These are phyloP conservation scores for Nilaparvata lugens DNA, from an alignment of 1,140 invertebrate genomes.

Conservation along the genomic window DNA sequence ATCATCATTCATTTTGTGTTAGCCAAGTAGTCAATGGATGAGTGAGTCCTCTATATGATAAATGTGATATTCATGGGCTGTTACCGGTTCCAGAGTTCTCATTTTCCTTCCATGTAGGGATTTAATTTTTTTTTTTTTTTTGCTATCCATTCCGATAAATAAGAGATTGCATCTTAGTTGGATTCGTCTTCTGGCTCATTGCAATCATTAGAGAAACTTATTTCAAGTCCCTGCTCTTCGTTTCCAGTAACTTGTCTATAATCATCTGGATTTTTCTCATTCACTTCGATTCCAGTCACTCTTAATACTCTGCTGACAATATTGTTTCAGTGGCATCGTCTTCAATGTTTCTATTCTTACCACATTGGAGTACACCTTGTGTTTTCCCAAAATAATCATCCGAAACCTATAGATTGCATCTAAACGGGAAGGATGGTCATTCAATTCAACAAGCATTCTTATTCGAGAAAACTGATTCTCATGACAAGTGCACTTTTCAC, in stretches of 20 bases:
- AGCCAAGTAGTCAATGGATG: too few species aligned
- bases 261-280: neutral
- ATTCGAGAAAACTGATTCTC: constrained; percentile 21
- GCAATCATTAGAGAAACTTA: neutral
- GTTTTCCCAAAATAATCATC: constrained; percentile 19
- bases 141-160: neutral
- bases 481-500: too few species aligned
- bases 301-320: constrained; percentile 8
- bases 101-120: too few species aligned
- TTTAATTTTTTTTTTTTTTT: too few species aligned
- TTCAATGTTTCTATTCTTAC: neutral
- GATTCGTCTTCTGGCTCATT: neutral
- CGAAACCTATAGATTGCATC: constrained; percentile 10
- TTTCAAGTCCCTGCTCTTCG: neutral
- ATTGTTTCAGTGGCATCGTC: neutral
- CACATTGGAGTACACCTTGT: constrained; percentile 11
- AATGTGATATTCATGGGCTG: neutral
- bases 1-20: too few species aligned
- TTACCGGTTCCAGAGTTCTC: neutral
- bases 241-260: neutral
- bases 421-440: constrained; percentile 19
- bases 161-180: neutral
- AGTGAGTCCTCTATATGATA: constrained; percentile 1
- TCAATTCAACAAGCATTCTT: constrained; percentile 9
- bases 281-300: neutral